Evolutionary conservation across 2,113 vertebrate species (phyloP).

Genomic region (Brachypteracias leptosomus): DNA sequence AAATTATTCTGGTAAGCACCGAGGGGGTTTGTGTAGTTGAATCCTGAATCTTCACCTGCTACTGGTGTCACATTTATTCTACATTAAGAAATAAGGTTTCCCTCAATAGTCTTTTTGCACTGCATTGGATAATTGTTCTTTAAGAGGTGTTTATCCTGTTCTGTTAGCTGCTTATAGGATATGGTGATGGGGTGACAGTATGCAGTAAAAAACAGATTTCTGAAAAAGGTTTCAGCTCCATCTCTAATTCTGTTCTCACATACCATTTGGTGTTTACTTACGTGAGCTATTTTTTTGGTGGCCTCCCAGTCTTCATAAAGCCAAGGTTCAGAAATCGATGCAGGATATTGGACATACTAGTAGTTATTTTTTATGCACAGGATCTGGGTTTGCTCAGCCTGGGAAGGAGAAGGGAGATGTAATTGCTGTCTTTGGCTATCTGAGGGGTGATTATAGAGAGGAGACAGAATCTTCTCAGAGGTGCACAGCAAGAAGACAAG

Average conservation of each 20-base stretch:
- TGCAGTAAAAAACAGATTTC: not conserved
- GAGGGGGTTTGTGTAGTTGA: not conserved
- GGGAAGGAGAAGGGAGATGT: not conserved
- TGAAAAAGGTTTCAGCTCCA: not conserved
- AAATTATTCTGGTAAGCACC: slow-evolving; percentile 80
- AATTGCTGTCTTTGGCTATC: not conserved
- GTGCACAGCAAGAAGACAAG: not conserved
- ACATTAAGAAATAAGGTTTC: not conserved
- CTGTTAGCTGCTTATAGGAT: not conserved
- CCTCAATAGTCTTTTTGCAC: not conserved
- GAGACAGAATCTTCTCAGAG: not conserved
- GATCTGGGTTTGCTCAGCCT: not conserved
- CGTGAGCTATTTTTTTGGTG: not conserved
- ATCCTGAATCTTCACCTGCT: not conserved
- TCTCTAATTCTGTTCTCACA: not conserved
- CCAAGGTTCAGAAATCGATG: not conserved
- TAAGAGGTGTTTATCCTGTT: not conserved
- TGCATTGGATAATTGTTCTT: not conserved
- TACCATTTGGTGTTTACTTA: not conserved
- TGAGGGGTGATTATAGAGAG: not conserved
- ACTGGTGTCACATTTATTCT: not conserved
- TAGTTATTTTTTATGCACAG: not conserved
- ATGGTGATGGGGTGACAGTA: not conserved
- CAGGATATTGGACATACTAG: not conserved
- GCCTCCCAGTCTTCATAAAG: not conserved